phyloP scores from a whole-genome alignment of 2,113 vertebrate genomes.

The Ciconia stormi region DNA sequence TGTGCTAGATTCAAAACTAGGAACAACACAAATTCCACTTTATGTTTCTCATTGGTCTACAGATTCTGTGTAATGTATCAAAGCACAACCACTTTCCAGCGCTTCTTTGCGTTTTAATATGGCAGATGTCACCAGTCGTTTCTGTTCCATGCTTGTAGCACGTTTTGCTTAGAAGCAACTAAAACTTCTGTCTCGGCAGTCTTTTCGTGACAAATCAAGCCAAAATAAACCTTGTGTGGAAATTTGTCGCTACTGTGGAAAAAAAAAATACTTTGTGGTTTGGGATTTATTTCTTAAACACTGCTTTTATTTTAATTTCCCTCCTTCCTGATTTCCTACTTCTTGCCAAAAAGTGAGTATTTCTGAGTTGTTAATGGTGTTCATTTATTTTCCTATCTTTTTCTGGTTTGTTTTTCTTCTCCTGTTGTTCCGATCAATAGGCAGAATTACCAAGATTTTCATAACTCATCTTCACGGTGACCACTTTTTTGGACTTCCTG shows the following conservation, averaged over 20 bases:
- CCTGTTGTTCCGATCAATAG: slow-evolving; percentile 53
- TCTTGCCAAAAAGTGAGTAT: fast-evolving
- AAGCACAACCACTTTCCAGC: neutral
- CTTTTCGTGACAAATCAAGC: neutral
- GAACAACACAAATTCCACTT: neutral
- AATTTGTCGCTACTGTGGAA: neutral
- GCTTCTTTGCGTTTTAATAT: neutral
- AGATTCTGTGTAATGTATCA: neutral
- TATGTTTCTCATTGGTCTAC: neutral
- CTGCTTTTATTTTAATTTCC: neutral
- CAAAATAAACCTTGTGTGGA: neutral
- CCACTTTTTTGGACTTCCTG: slow-evolving; percentile 92
- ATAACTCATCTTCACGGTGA: slow-evolving; percentile 95
- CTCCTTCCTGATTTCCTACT: neutral
- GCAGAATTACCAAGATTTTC: slow-evolving; percentile 91
- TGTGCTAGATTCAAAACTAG: neutral
- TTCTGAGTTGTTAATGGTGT: fast-evolving
- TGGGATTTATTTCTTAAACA: neutral
- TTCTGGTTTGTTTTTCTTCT: neutral
- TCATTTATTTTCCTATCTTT: neutral
- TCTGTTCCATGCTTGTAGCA: neutral
- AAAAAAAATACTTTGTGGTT: neutral
- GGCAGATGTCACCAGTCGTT: neutral
- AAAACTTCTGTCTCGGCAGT: neutral
- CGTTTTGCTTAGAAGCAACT: neutral